A percentile compares a stretch with the other conserved stretches of the same genome.
phyloP scores from a whole-genome alignment of 2,113 vertebrate genomes.

The Paedocypris sp. region DNA sequence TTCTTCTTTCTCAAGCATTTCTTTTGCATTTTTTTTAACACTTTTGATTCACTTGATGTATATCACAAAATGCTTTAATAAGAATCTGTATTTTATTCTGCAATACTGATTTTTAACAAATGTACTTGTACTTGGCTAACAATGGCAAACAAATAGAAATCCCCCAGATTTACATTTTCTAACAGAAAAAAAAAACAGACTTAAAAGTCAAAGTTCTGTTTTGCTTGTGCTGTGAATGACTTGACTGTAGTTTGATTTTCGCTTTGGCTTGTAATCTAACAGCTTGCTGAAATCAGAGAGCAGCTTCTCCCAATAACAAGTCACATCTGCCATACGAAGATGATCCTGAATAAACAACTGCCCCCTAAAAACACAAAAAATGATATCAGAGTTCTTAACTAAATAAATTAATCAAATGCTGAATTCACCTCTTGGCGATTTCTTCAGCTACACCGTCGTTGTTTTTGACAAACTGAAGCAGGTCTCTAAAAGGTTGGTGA shows the following conservation, averaged over 20 bases:
- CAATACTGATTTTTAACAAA: too few relatives aligned
- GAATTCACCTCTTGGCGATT: conserved; percentile 73
- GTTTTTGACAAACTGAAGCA: conserved; percentile 82
- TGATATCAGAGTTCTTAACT: not conserved
- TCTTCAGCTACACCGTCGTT: conserved; percentile 78
- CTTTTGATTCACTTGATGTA: too few relatives aligned
- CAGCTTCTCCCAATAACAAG: conserved; percentile 87
- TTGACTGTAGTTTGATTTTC: conserved; percentile 62
- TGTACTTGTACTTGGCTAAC: too few relatives aligned
- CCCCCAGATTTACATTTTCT: too few relatives aligned
- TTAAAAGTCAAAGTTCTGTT: conserved; percentile 74
- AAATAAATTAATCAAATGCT: not conserved
- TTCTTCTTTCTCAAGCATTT: too few relatives aligned
- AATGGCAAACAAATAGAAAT: too few relatives aligned
- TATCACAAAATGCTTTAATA: too few relatives aligned
- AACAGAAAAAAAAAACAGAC: too few relatives aligned
- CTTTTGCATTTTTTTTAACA: too few relatives aligned
- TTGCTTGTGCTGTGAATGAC: conserved; percentile 57
- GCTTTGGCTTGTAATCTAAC: conserved; percentile 75
- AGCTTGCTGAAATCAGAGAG: conserved; percentile 72
- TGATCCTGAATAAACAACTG: conserved; percentile 76
- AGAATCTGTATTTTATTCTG: too few relatives aligned
- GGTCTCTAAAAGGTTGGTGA: conserved; percentile 63
- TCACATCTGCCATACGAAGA: conserved; percentile 80
- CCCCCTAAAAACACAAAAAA: conserved; percentile 62